A percentile compares a stretch with the other conserved stretches of the same genome.
Conservation (phyloP, 2,113 vertebrate species). For the Morone chrysops region DNA sequence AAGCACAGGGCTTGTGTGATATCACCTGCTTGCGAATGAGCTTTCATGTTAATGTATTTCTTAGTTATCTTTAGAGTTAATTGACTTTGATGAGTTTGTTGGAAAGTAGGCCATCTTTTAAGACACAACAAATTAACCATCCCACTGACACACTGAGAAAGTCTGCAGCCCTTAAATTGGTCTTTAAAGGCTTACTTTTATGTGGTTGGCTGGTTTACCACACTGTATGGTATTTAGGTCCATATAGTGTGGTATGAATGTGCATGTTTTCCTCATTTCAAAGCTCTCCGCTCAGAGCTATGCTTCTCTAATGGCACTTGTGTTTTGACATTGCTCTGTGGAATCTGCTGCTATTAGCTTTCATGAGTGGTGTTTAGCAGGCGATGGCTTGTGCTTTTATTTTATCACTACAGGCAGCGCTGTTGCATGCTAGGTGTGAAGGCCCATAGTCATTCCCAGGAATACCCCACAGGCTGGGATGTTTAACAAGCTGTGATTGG, state of each 20-base stretch:
- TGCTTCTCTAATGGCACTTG: slow-evolving; percentile 53
- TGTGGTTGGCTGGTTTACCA: slow-evolving; percentile 51
- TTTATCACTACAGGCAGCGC: slow-evolving; percentile 11
- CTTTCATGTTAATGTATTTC: slow-evolving; percentile 38
- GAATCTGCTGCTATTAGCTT: slow-evolving; percentile 38
- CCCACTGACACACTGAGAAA: slow-evolving; percentile 46
- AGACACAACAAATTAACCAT: slow-evolving; percentile 31
- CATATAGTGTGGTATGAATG: slow-evolving; percentile 39
- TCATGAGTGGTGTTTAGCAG: slow-evolving; percentile 24
- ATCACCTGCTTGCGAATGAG: slow-evolving; percentile 49
- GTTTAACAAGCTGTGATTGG: slow-evolving; percentile 68
- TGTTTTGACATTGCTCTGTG: slow-evolving; percentile 47
- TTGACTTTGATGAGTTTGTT: slow-evolving; percentile 41
- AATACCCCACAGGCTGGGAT: slow-evolving; percentile 23
- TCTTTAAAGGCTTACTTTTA: slow-evolving; percentile 55
- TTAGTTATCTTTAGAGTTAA: slow-evolving; percentile 27
- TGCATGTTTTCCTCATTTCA: slow-evolving; percentile 63
- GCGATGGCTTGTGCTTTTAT: slow-evolving; percentile 51
- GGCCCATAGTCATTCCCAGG: slow-evolving; percentile 1
- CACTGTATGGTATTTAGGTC: slow-evolving; percentile 46
- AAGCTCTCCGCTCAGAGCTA: slow-evolving; percentile 41
- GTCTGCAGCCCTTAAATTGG: slow-evolving; percentile 57
- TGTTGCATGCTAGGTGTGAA: slow-evolving; percentile 58
- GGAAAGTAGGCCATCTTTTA: slow-evolving; percentile 24
- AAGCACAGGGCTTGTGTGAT: slow-evolving; percentile 19